These are phyloP conservation scores for Cliona cf. orientalis DNA, from an alignment of 37 sponge, comb jelly and placozoan genomes.

Conservation along the genomic window DNA sequence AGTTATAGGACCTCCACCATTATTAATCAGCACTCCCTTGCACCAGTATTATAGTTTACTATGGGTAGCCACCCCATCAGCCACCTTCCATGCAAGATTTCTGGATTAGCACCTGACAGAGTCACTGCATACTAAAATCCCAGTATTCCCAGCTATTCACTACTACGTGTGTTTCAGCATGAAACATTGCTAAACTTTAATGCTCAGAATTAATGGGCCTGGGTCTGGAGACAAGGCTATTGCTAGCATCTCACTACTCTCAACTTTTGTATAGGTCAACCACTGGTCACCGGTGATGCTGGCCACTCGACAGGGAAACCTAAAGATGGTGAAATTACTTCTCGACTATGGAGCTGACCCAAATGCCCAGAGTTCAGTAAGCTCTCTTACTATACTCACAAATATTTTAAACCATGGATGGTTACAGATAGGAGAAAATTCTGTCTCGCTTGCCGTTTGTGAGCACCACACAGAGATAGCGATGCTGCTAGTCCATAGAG, in stretches of 20 bases:
- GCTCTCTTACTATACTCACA: too few relatives aligned
- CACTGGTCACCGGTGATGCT: conserved; percentile 12
- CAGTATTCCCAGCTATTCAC: too few relatives aligned
- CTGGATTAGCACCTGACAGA: too few relatives aligned
- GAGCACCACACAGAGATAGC: not conserved
- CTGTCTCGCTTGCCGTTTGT: not conserved
- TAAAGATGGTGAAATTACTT: conserved; percentile 4
- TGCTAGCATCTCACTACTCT: too few relatives aligned
- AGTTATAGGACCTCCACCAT: too few relatives aligned
- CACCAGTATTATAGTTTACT: too few relatives aligned
- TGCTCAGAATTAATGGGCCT: not conserved
- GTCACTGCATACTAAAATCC: too few relatives aligned
- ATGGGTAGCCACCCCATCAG: too few relatives aligned
- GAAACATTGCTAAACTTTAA: too few relatives aligned
- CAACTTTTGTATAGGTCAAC: not conserved
- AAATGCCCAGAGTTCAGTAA: not conserved
- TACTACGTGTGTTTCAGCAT: too few relatives aligned
- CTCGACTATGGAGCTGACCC: conserved; percentile 5
- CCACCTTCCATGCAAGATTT: too few relatives aligned
- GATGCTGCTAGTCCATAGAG: not conserved
- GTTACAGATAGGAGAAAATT: not conserved
- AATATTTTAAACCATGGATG: not conserved
- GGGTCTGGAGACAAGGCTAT: not conserved
- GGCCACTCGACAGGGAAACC: conserved; percentile 4
- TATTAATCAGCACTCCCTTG: too few relatives aligned